Base-by-base conservation (phyloP, 2,888 invertebrate species). In the Strigamia crassipes region DNA sequence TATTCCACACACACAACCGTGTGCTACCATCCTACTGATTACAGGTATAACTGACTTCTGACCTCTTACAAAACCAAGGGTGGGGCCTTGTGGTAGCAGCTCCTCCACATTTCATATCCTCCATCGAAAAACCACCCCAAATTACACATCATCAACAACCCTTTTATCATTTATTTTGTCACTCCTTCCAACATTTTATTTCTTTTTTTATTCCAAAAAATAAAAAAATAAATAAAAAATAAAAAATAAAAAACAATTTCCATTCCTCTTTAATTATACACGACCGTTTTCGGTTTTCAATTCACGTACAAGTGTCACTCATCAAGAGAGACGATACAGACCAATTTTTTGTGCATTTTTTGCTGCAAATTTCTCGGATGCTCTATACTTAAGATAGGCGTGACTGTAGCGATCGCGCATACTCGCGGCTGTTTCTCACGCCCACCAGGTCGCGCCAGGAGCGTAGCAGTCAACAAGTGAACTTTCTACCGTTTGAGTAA, bases 361-460 rank as follows among this genome's bases (percentile, higher is more conserved):
- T 61, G 5, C 9, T 56, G 5, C 15, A n/a, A n/a, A n/a, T n/a
- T n/a, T n/a, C n/a, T n/a, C n/a, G 61, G 61, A 61, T 61, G 61
- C 61, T 18, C 61, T 61, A 61, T 61, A 61, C 61, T 61, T 61
- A 61, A 61, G 61, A 61, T 61, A 61, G 61, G 61, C 61, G 61
- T 61, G 61, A 61, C 61, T n/a, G 10, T 18, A 18, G 23, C 18
- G 61, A 61, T 18, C n/a, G 61, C 61, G 61, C 61, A 61, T 61
- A 21, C 61, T 61, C 61, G 61, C 61, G 61, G 61, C 61, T 61
- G 61, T 61, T 61, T 61, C 61, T 61, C 61, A 61, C 61, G 61
- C 61, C 61, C 61, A 61, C 61, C 61, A 61, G 61, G 61, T n/a
- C 61, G n/a, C 61, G 61, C 61, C 61, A 61, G 23, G 61, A 61